Conservation (phyloP, 2,113 vertebrate genomes). For the Phodopus roborovskii region DNA sequence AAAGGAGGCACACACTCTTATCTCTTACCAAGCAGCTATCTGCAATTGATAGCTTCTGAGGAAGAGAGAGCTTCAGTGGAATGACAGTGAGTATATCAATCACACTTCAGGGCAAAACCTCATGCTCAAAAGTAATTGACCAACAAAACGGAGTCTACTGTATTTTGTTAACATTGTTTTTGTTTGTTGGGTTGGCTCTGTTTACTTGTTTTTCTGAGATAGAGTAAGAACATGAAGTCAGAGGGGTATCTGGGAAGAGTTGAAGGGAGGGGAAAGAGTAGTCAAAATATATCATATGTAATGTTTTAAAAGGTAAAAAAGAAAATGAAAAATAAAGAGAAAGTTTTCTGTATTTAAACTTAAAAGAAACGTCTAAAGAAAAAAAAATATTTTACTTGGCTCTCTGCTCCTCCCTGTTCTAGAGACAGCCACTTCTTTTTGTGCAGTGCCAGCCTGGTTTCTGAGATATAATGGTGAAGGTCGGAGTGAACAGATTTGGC, state of each 20-base stretch:
- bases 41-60: background rate
- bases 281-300: background rate
- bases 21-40: background rate
- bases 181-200: background rate
- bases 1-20: no score
- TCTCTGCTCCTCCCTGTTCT: no score
- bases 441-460: no score
- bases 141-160: background rate
- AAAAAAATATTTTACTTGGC: no score
- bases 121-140: no score
- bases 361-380: background rate
- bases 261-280: background rate
- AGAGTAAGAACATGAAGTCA: background rate
- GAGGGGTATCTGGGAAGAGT: background rate
- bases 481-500: no score
- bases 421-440: no score
- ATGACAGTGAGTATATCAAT: no score
- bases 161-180: background rate
- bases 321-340: background rate
- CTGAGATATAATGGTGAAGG: no score
- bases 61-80: background rate
- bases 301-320: background rate
- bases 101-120: background rate
- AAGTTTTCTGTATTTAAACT: background rate
- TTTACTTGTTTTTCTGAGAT: background rate